Conservation (phyloP, 53 echinoderm and acorn worm genomes). For the Apostichopus leukothele region DNA sequence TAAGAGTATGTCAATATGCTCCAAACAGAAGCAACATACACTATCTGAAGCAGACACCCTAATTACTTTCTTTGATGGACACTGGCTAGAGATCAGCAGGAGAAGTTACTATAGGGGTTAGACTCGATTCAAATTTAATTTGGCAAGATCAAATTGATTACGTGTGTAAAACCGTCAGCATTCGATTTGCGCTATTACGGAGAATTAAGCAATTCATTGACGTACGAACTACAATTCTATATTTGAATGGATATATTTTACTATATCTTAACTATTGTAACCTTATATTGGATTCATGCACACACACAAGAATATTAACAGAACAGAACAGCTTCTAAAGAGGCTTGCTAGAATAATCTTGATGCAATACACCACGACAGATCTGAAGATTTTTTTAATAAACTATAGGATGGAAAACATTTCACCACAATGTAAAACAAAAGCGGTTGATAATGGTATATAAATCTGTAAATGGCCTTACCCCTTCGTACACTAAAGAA, state of each 20-base stretch:
- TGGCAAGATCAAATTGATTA: slow-evolving; percentile 8
- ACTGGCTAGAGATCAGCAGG: neutral
- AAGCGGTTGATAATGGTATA: no score
- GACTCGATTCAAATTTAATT: neutral
- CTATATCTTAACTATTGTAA: neutral
- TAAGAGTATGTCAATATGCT: neutral
- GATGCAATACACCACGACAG: neutral
- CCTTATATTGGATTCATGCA: neutral
- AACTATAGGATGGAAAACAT: no score
- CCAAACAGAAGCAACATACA: neutral
- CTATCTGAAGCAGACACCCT: neutral
- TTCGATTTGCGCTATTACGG: neutral
- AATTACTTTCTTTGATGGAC: neutral
- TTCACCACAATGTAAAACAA: no score
- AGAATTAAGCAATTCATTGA: neutral
- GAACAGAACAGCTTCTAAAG: slow-evolving; percentile 16
- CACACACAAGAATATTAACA: neutral
- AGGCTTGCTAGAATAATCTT: neutral
- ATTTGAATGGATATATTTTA: neutral
- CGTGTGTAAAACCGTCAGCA: neutral
- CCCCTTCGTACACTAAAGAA: no score
- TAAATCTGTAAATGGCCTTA: no score
- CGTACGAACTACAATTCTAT: neutral
- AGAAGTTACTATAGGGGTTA: slow-evolving; percentile 11
- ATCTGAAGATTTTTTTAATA: no score